Evolutionary conservation across 2,797 vertebrate species (phyloP).

Genomic region (Muraenolepis orangiensis): DNA sequence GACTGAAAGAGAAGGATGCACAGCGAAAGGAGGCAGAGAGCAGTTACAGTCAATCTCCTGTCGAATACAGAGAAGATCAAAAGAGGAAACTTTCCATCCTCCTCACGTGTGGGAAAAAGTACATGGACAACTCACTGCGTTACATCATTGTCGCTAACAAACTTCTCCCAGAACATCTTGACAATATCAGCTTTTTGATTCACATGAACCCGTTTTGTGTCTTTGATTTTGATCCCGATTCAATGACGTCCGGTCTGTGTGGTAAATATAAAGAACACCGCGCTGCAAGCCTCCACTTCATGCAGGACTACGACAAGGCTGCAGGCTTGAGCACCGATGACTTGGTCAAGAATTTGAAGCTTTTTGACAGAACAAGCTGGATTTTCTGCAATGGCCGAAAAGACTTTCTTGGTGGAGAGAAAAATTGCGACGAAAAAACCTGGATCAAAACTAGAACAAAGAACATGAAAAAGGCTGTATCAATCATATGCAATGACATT

Average conservation of each 20-base stretch:
- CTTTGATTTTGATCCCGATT: constrained; percentile 76
- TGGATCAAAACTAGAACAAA: constrained; percentile 69
- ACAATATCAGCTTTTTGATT: constrained; percentile 60
- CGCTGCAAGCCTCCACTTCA: constrained; percentile 52
- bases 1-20: constrained; percentile 53
- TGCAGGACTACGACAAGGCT: constrained; percentile 62
- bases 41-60: not conserved
- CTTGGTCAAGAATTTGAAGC: constrained; percentile 38
- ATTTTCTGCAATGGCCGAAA: constrained; percentile 72
- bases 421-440: constrained; percentile 60
- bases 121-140: constrained; percentile 59
- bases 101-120: constrained; percentile 57
- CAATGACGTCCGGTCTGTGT: constrained; percentile 60
- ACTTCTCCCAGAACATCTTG: constrained; percentile 42
- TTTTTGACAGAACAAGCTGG: constrained; percentile 71
- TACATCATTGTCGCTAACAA: constrained; percentile 73
- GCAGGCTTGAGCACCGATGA: constrained; percentile 37
- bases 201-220: constrained; percentile 72
- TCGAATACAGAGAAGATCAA: constrained; percentile 24
- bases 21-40: constrained; percentile 64
- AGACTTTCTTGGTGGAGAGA: constrained; percentile 53
- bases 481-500: constrained; percentile 68
- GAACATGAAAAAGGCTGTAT: constrained; percentile 62
- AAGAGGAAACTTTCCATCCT: constrained; percentile 41
- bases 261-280: constrained; percentile 59